Evolutionary conservation across 2,888 invertebrate genomes (phyloP).

Genomic region (Ceraclea dissimilis): DNA sequence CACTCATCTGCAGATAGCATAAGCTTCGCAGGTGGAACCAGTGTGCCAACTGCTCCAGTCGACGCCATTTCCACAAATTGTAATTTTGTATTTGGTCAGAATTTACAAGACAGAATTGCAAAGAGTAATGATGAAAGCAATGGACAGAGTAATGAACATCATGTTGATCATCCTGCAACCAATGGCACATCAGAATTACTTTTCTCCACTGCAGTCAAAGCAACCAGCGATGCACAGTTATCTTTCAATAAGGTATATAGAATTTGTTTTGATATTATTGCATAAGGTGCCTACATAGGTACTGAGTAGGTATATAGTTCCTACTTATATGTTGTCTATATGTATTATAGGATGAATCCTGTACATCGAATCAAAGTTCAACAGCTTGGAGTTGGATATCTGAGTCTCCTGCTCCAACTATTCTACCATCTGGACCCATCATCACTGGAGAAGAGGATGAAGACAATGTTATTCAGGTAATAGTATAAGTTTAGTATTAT

Average conservation of each 20-base stretch:
- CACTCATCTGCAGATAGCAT: constrained; percentile 30
- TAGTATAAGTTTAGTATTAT: constrained; percentile 2
- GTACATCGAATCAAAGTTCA: constrained; percentile 15
- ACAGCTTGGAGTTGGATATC: constrained; percentile 18
- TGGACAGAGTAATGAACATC: constrained; percentile 36
- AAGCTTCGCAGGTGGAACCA: constrained; percentile 21
- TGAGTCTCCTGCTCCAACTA: constrained; percentile 14
- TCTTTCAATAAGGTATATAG: constrained; percentile 1
- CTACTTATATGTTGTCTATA: too few relatives aligned
- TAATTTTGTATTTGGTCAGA: constrained; percentile 87
- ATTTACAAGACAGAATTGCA: constrained; percentile 77
- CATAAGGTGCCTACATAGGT: too few relatives aligned
- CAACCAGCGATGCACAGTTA: constrained; percentile 37
- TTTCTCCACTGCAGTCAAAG: constrained; percentile 64
- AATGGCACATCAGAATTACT: constrained; percentile 61
- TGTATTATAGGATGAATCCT: constrained; percentile 13
- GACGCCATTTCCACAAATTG: constrained; percentile 44
- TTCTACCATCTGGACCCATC: constrained; percentile 33
- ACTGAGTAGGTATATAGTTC: too few relatives aligned
- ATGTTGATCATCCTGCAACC: constrained; percentile 40
- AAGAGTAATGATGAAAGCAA: constrained; percentile 36
- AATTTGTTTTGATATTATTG: too few relatives aligned
- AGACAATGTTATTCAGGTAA: constrained; percentile 75
- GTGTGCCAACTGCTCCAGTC: constrained; percentile 32
- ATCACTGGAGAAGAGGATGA: constrained; percentile 89